Base-by-base conservation (phyloP, 92 coral and sea anemone species). In the Palythoa caribaeorum region DNA sequence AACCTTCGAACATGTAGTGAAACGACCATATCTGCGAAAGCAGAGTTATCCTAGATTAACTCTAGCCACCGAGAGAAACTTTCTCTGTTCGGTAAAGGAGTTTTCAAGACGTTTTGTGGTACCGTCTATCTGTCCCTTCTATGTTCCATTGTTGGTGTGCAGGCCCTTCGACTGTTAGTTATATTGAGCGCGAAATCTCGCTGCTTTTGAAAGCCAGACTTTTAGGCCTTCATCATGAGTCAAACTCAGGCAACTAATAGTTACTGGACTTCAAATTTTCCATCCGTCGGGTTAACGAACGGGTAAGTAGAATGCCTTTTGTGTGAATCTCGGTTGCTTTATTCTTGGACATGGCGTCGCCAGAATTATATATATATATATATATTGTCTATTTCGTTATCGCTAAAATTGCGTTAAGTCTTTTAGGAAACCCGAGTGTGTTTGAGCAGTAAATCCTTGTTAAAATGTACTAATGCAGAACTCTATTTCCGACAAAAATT, bases 131-230 rank as follows among this genome's bases (percentile, higher is more conserved):
- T 38, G 54, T 40, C 44, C 35, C 44, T 51, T 44, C 86, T 66
- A 11, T 51, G 73, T 17, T 81, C 86, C 44, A 65, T 81, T 81
- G 86, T 81, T 81, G 86, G 71, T 81, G 86, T 81, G 76, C 86
- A 66, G 86, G 73, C 66, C 21, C 76, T 65, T 66, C 76, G 86
- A 69, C 86, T 81, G 86, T 66, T 81, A 14, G 59, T 53, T 71
- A 81, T 81, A 81, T 81, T 81, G 86, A 77, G 86, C 86, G 86
- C 74, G 76, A 63, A 80, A 81, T 68, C 86, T 81, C 76, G 86
- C 86, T 81, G 86, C 86, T 81, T 81, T 55, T 81, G 76, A 81
- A 65, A 81, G 63, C 60, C 86, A 81, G 62, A 52, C 86, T 68
- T 66, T 81, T 68, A 12, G 47, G 66, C 55, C 55, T 81, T 68